A percentile compares a stretch with the other conserved stretches of the same genome.
phyloP scores from a whole-genome alignment of 2,888 invertebrate species.

The Drosophila nr. perissopoda region DNA sequence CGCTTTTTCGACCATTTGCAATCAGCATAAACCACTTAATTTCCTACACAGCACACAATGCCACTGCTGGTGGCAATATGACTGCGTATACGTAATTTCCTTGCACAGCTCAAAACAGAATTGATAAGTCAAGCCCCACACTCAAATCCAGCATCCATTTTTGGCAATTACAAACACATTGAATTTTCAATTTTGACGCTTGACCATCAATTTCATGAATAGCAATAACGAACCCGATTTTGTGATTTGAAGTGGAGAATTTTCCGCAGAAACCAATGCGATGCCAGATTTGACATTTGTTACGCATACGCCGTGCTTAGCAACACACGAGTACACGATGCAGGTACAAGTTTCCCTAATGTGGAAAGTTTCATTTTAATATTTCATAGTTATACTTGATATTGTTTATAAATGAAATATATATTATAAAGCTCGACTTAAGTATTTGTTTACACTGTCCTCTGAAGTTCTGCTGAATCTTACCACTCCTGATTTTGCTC shows the following conservation, averaged over 20 bases:
- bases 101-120: slow-evolving; percentile 49
- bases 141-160: slow-evolving; percentile 39
- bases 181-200: slow-evolving; percentile 50
- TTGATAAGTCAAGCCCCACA: slow-evolving; percentile 40
- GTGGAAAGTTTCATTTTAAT: neutral
- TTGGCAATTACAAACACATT: slow-evolving; percentile 53
- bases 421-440: neutral
- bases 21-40: slow-evolving; percentile 60
- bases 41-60: slow-evolving; percentile 44
- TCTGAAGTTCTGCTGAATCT: neutral
- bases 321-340: neutral
- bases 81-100: slow-evolving; percentile 67
- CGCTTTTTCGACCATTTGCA: slow-evolving; percentile 21
- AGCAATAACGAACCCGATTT: slow-evolving; percentile 18
- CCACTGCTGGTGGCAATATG: slow-evolving; percentile 6
- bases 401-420: neutral
- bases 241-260: slow-evolving; percentile 40
- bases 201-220: slow-evolving; percentile 19
- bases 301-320: slow-evolving; percentile 27
- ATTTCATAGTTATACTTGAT: neutral
- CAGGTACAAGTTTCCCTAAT: neutral
- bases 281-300: slow-evolving; percentile 36
- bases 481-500: neutral
- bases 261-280: neutral
- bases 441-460: neutral